phyloP scores from a whole-genome alignment of 2,797 vertebrate genomes.

The Pteropus rufus region DNA sequence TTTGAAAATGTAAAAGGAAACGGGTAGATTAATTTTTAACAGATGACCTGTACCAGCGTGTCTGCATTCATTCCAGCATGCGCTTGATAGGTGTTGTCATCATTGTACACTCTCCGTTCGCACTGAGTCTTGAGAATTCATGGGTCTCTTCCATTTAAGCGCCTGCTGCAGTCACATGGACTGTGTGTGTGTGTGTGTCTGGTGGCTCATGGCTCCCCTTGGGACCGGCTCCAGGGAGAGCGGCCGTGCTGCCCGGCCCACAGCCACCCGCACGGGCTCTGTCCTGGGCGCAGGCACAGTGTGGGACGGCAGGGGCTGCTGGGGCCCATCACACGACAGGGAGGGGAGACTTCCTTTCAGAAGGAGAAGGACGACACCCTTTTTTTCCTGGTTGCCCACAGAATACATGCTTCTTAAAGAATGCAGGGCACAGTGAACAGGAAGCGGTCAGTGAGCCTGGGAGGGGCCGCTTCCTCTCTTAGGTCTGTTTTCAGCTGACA shows the following conservation, averaged over 20 bases:
- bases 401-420: background rate
- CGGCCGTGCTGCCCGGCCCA: too few species aligned
- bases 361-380: background rate
- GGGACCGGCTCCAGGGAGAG: background rate
- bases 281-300: too few species aligned
- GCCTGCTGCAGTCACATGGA: accelerated
- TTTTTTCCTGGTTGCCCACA: background rate
- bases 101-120: too few species aligned
- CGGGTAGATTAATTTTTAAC: background rate
- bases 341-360: background rate
- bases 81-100: background rate
- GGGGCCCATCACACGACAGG: background rate
- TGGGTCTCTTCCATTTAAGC: background rate
- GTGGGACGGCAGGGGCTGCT: background rate
- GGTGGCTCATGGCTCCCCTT: accelerated
- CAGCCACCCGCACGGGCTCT: too few species aligned
- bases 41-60: too few species aligned
- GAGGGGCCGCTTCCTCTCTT: background rate
- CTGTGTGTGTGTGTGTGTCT: accelerated
- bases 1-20: background rate
- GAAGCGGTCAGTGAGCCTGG: background rate
- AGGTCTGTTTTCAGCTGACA: background rate
- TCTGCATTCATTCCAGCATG: background rate
- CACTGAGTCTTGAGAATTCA: background rate
- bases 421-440: background rate